Evolutionary conservation across 2,888 invertebrate genomes (phyloP), one percentile per base, ranked within the genome.

Genomic region (Plagodis pulveraria): DNA sequence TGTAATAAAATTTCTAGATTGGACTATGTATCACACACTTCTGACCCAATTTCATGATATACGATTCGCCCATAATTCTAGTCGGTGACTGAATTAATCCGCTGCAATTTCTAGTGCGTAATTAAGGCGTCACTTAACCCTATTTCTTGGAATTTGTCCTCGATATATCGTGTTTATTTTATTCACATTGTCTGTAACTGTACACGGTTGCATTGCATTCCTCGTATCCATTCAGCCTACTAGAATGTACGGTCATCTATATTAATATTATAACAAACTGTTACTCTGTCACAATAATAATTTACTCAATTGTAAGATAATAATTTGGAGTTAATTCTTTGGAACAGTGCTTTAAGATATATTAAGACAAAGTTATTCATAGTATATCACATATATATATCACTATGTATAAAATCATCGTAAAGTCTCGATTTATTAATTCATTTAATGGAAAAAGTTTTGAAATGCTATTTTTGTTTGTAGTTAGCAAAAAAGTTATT

Each of bases 151-250:
- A 53, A 65, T 67, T 63, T 69, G 71, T 66, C 64, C 68, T 66
- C 65, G 50, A 65, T 72, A 60, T 58, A 68, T 66, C 64, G 57
- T 63, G 65, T 69, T 72, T 66, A 69, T 71, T 71, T 72, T 68
- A 65, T 68, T 65, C 58, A 52, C 49, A 65, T 67, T 60, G 60
- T 68, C 63, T 71, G 75, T 83, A 80, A 84, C 78, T 76, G 77
- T 80, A 76, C 67, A 71, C 66, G 55, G 70, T 69, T 75, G 74
- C 70, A 73, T 69, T 76, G 78, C 83, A 86, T 87, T 84, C 86
- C 83, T 70, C 67, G 67, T 73, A 74, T 64, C 73, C 78, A 78
- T 80, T 80, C 81, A 73, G 71, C 55, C 57, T 56, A 61, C 56
- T 62, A 64, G 59, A 50, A 49, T 52, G 48, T 50, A 54, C 34